These are phyloP conservation scores for Hippocampus comes DNA, from an alignment of 2,113 vertebrate genomes.

Conservation along the genomic window DNA sequence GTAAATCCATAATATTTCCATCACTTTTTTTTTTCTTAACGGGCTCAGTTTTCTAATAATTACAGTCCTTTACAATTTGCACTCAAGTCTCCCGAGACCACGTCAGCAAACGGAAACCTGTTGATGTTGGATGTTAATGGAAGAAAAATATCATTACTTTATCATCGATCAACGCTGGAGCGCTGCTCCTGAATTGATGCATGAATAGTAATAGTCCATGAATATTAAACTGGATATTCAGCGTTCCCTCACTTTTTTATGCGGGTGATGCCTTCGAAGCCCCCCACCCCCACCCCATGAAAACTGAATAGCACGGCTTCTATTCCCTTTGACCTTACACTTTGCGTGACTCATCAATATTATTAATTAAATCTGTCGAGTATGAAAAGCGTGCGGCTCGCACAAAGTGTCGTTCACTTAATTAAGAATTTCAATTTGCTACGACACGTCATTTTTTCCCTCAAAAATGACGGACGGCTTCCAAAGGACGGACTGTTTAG, in stretches of 20 bases:
- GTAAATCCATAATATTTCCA: background rate
- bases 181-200: background rate
- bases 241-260: background rate
- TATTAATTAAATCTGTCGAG: background rate
- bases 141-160: background rate
- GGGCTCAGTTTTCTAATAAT: background rate
- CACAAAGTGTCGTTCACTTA: background rate
- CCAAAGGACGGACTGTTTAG: no score
- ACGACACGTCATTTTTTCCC: no score
- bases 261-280: background rate
- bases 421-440: background rate
- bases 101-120: background rate
- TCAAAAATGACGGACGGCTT: background rate
- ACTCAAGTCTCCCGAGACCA: background rate
- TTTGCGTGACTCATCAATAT: background rate
- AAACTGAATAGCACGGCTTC: background rate
- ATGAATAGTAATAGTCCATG: background rate
- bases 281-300: no score
- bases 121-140: background rate
- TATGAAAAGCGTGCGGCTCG: background rate
- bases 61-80: background rate
- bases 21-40: background rate
- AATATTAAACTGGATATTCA: background rate
- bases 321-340: background rate
- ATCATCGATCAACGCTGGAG: background rate